These are phyloP conservation scores for Tetropium fuscum DNA, from an alignment of 2,888 invertebrate species.

Conservation along the genomic window DNA sequence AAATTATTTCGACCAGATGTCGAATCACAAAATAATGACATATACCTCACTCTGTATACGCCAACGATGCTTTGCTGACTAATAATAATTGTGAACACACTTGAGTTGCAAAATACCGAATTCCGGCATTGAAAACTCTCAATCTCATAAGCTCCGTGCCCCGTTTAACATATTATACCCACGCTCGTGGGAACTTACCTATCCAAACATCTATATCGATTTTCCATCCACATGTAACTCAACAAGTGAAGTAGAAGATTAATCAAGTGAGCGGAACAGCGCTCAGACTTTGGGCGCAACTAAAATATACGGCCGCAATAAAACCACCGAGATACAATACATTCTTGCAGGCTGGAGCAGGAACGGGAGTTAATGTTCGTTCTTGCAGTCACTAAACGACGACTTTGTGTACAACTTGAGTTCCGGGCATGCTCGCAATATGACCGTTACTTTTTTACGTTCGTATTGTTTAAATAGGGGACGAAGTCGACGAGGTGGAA, in stretches of 20 bases:
- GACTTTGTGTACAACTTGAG: conserved; percentile 35
- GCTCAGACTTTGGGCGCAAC: conserved; percentile 39
- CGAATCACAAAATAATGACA: too few relatives aligned
- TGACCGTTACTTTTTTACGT: conserved; percentile 12
- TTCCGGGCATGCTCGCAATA: conserved; percentile 12
- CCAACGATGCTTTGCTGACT: too few relatives aligned
- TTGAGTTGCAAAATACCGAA: not conserved
- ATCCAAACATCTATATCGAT: conserved; percentile 33
- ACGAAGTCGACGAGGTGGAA: not conserved
- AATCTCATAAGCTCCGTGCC: not conserved
- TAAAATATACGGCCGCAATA: conserved; percentile 45
- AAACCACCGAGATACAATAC: conserved; percentile 42
- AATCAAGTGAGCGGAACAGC: conserved; percentile 45
- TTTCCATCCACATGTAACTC: conserved; percentile 32
- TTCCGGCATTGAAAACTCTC: conserved; percentile 3
- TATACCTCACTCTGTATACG: too few relatives aligned
- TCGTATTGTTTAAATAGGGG: not conserved
- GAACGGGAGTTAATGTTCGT: conserved; percentile 36
- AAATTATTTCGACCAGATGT: too few relatives aligned
- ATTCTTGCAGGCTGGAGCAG: conserved; percentile 30
- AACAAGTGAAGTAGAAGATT: conserved; percentile 45
- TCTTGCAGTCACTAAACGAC: conserved; percentile 36
- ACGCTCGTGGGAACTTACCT: conserved; percentile 21
- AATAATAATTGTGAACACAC: too few relatives aligned
- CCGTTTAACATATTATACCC: conserved; percentile 8